phyloP scores from a whole-genome alignment of 2,797 vertebrate species.

The Sarcophilus harrisii region DNA sequence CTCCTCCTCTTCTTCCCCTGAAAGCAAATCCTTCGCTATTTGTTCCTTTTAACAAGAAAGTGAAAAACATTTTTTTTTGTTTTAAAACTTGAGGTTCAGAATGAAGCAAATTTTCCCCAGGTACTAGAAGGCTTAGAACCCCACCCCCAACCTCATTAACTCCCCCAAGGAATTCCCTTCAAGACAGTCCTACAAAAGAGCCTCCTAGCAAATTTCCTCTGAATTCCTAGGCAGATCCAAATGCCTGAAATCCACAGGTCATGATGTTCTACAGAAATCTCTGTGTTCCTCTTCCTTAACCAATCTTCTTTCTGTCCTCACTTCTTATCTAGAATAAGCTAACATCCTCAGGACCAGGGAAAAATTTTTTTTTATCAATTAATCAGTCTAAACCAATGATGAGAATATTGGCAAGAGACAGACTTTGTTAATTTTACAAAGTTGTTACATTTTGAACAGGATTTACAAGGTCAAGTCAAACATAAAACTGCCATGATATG shows the following conservation, averaged over 20 bases:
- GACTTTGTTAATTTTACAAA: not conserved
- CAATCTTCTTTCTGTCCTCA: not conserved
- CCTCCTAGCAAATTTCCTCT: not conserved
- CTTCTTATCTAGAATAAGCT: not conserved
- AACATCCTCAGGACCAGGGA: not conserved
- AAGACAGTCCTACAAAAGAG: not conserved
- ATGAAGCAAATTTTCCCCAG: not conserved
- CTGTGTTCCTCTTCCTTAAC: not conserved
- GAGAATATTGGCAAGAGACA: not conserved
- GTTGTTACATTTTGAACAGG: not conserved
- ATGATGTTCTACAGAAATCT: not conserved
- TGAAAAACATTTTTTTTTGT: constrained; percentile 57
- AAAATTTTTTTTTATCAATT: not conserved
- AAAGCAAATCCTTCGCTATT: constrained; percentile 93
- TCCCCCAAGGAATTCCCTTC: not conserved
- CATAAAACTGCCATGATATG: not conserved
- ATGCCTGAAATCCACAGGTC: not conserved
- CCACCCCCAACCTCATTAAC: not conserved
- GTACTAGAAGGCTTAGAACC: not conserved
- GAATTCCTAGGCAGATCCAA: not conserved
- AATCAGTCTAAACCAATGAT: not conserved
- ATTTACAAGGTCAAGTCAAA: not conserved
- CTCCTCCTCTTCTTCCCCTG: constrained; percentile 91
- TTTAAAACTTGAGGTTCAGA: not conserved
- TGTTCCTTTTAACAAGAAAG: constrained; percentile 89